Base-by-base conservation (phyloP, 2,888 invertebrate species). In the Congeria kusceri region DNA sequence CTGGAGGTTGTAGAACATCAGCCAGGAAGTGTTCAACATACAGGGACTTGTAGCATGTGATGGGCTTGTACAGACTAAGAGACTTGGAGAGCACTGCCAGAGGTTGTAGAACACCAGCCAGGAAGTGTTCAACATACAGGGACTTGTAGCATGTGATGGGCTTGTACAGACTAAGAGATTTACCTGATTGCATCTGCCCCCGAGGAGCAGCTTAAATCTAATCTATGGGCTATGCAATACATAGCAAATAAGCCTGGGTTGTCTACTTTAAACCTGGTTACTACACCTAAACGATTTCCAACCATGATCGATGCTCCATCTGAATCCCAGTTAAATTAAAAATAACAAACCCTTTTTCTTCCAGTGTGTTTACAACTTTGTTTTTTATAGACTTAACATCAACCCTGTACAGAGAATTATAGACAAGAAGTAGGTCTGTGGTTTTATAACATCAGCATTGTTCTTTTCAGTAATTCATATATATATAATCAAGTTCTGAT, bases 91-190 rank as follows among this genome's bases (percentile, higher is more conserved):
- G 28, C 20, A 69, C 67, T 44, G 77, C 44, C 39, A 80, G 66
- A 15, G 75, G 83, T 39, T 77, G 65, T 0, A 83, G 62, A 32
- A 79, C 76, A 77, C 83, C 75, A 39, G 70, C 63, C 23, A 85
- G 59, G 56, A 77, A 79, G 49, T 85, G 70, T 0, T 49, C 70
- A 1, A 68, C 71, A 76, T 81, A 85, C 44, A 83, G 58, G 47
- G 80, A 83, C 66, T 79, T 85, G 39, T 53, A 84, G 23, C 32
- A 32, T 32, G 68, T 76, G 23, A 79, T 57, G 9, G 80, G 77
- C 61, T 80, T 80, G 44, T 80, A 46, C n/a, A 80, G 53, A 47
- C 69, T 59, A 0, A 66, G 56, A 13, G 58, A 58, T 46, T 66
- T 73, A 2, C 73, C 66, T 18, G 66, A 67, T 13, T 53, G 61